A percentile compares a stretch with the other conserved stretches of the same genome.
Conservation (phyloP, 1,140 invertebrate genomes). For the Gryon sp. region DNA sequence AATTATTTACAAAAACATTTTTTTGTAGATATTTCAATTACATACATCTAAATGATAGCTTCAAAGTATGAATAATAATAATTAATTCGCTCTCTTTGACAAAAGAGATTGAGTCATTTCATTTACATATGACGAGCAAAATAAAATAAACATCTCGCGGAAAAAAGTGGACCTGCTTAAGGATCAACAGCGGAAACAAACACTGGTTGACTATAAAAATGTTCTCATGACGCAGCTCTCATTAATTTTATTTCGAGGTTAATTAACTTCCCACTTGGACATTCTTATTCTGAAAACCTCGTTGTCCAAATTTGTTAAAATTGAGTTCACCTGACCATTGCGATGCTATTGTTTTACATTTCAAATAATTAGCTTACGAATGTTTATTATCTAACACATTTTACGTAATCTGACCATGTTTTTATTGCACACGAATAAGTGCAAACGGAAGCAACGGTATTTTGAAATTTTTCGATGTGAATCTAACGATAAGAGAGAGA, state of each 20-base stretch:
- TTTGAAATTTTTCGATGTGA: constrained; percentile 9
- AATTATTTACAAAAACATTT: no score
- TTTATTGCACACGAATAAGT: background rate
- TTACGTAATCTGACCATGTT: constrained; percentile 10
- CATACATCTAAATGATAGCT: no score
- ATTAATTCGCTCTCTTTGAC: no score
- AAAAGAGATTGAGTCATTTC: background rate
- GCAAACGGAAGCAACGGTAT: background rate
- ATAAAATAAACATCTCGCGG: background rate
- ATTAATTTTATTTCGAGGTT: constrained; percentile 50
- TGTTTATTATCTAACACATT: constrained; percentile 2
- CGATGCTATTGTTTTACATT: no score
- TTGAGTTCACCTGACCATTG: background rate
- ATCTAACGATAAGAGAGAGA: constrained; percentile 15
- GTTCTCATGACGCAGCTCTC: constrained; percentile 21
- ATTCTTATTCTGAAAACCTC: constrained; percentile 20
- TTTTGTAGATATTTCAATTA: no score
- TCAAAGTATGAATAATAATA: no score
- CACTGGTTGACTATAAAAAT: no score
- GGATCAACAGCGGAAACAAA: constrained; percentile 14
- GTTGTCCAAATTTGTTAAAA: background rate
- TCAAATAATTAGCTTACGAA: no score
- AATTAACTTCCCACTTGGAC: constrained; percentile 41
- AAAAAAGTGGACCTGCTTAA: constrained; percentile 8
- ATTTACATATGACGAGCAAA: background rate